Percentiles rank a stretch among this genome's conserved stretches.
These are phyloP conservation scores for Xanthostigma xanthostigma DNA, from an alignment of 2,888 invertebrate genomes.

Conservation along the genomic window DNA sequence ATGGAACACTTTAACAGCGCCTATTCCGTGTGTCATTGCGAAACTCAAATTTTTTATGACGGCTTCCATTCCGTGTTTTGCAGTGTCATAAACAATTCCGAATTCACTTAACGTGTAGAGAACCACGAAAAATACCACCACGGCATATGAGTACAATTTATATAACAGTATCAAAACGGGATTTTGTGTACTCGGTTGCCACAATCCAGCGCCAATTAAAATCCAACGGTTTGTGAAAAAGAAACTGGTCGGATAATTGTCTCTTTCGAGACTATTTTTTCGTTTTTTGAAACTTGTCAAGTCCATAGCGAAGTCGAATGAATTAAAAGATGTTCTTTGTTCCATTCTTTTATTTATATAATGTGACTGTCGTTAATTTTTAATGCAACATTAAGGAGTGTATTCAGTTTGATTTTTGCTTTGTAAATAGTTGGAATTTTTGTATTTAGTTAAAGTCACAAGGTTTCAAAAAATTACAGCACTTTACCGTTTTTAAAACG, in stretches of 20 bases:
- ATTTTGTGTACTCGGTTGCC: slow-evolving; percentile 18
- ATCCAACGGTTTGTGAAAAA: slow-evolving; percentile 21
- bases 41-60: slow-evolving; percentile 24
- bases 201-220: slow-evolving; percentile 20
- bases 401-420: no score
- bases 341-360: no score
- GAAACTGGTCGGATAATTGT: not conserved
- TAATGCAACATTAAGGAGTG: no score
- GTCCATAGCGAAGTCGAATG: no score
- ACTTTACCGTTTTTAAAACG: no score
- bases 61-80: slow-evolving; percentile 17
- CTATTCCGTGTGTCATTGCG: slow-evolving; percentile 22
- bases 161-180: slow-evolving; percentile 14
- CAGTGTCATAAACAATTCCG: slow-evolving; percentile 17
- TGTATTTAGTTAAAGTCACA: no score
- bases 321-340: no score
- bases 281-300: not conserved
- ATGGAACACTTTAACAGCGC: slow-evolving; percentile 21
- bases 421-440: no score
- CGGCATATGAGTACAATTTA: slow-evolving; percentile 17
- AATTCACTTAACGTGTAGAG: slow-evolving; percentile 22
- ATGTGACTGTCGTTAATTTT: no score
- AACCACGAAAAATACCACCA: slow-evolving; percentile 20
- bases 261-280: not conserved
- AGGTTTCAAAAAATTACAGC: no score